These are phyloP conservation scores for Seira musarum DNA, from an alignment of 2,888 invertebrate species.

Conservation along the genomic window DNA sequence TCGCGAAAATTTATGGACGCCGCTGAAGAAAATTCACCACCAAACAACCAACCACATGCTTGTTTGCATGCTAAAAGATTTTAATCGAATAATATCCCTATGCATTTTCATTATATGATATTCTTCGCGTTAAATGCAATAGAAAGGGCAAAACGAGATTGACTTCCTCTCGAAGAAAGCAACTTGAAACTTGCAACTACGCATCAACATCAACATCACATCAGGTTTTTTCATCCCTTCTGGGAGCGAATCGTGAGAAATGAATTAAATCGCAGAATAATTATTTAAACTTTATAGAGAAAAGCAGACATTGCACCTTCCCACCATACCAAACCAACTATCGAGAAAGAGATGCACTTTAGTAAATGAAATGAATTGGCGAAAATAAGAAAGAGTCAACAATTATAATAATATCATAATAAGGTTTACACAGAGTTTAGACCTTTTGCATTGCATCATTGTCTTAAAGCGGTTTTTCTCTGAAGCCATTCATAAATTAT, in stretches of 20 bases:
- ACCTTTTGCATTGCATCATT: conserved; percentile 10
- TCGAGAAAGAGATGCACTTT: background rate
- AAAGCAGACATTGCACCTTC: conserved; percentile 21
- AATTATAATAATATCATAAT: background rate
- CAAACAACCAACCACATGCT: conserved; percentile 22
- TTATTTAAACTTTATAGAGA: conserved; percentile 17
- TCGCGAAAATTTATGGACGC: conserved; percentile 35
- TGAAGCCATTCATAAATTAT: conserved; percentile 39
- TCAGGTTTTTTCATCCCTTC: background rate
- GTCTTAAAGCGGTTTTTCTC: conserved; percentile 25
- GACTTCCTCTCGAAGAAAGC: too few species aligned
- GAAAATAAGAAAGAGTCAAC: background rate
- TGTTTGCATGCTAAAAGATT: conserved; percentile 28
- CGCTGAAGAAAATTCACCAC: background rate
- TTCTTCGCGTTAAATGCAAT: too few species aligned
- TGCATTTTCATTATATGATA: too few species aligned
- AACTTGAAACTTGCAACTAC: too few species aligned
- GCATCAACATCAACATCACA: too few species aligned
- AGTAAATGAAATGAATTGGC: conserved; percentile 20
- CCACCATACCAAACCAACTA: too few species aligned
- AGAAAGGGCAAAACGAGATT: too few species aligned
- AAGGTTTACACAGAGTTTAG: background rate
- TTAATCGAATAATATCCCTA: conserved; percentile 5
- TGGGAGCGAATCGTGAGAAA: conserved; percentile 34
- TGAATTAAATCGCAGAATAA: conserved; percentile 34